A percentile compares a stretch with the other conserved stretches of the same genome.
These are phyloP conservation scores for Nymphalis polychloros DNA, from an alignment of 2,888 invertebrate genomes.

Conservation along the genomic window DNA sequence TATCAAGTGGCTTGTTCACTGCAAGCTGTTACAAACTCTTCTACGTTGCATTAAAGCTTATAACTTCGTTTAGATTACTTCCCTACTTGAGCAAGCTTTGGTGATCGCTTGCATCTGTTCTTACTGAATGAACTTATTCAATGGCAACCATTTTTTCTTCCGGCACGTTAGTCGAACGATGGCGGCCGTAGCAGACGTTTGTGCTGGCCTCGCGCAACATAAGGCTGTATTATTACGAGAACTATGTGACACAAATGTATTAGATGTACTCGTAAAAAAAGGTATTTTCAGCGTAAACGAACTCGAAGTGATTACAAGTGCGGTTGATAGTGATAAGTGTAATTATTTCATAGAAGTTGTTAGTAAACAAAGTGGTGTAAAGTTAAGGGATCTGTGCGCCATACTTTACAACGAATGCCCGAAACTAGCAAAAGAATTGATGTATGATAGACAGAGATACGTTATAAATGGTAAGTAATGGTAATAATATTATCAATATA, in stretches of 20 bases:
- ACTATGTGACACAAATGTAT: slow-evolving; percentile 83
- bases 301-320: slow-evolving; percentile 79
- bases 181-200: slow-evolving; percentile 80
- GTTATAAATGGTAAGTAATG: slow-evolving; percentile 68
- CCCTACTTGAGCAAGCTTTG: slow-evolving; percentile 28
- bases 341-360: slow-evolving; percentile 83
- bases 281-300: slow-evolving; percentile 83
- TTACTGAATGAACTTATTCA: slow-evolving; percentile 49
- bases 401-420: slow-evolving; percentile 84
- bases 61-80: slow-evolving; percentile 13
- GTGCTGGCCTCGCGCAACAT: slow-evolving; percentile 83
- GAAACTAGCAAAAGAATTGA: slow-evolving; percentile 83
- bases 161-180: slow-evolving; percentile 67
- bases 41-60: not conserved
- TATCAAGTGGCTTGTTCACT: slow-evolving; percentile 24
- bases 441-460: slow-evolving; percentile 81
- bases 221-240: slow-evolving; percentile 83
- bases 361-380: slow-evolving; percentile 82
- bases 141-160: slow-evolving; percentile 42
- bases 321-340: slow-evolving; percentile 78
- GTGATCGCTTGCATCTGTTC: slow-evolving; percentile 49
- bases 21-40: slow-evolving; percentile 13
- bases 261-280: slow-evolving; percentile 84
- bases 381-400: slow-evolving; percentile 83
- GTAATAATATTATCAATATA: slow-evolving; percentile 1